Conservation (phyloP, 2,797 vertebrate genomes). For the Hyperoplus lanceolatus region DNA sequence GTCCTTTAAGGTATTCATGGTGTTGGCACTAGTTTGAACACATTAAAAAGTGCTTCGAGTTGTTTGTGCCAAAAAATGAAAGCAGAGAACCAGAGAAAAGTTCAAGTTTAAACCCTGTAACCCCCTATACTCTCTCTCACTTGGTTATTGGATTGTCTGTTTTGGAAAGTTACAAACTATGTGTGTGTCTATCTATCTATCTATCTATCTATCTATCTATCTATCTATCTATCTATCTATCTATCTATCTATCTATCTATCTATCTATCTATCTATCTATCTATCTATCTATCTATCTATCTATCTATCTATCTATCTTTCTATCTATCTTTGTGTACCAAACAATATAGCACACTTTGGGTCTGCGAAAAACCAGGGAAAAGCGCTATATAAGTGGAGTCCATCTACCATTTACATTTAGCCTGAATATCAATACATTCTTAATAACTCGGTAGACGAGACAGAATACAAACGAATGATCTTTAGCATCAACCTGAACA, state of each 20-base stretch:
- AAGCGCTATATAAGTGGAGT: no score
- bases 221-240: no score
- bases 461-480: conserved; percentile 18
- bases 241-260: no score
- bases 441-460: neutral
- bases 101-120: neutral
- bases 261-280: neutral
- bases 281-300: neutral
- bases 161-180: neutral
- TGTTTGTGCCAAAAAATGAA: neutral
- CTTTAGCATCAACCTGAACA: neutral
- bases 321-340: neutral
- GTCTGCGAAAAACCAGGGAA: no score
- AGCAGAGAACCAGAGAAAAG: neutral
- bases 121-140: neutral
- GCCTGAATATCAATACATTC: neutral
- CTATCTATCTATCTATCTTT: neutral
- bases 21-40: neutral
- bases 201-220: no score
- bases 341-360: no score
- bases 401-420: no score
- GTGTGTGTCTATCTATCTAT: no score
- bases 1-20: neutral
- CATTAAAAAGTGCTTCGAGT: neutral
- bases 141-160: neutral